A percentile compares a stretch with the other conserved stretches of the same genome.
These are phyloP conservation scores for Antheraea mylitta DNA, from an alignment of 1,140 invertebrate genomes.

Conservation along the genomic window DNA sequence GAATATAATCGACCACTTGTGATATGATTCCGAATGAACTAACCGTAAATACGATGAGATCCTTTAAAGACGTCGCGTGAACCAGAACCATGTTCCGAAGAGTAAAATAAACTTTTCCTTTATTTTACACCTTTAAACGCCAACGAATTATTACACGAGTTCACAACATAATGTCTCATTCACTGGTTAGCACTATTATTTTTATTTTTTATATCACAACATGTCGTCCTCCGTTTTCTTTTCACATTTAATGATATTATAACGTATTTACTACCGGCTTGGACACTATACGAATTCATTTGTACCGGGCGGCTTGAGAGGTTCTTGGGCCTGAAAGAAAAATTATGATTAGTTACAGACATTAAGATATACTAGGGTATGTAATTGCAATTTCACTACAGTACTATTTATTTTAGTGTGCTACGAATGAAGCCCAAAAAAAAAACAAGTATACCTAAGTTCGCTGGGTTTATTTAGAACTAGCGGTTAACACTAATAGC, in stretches of 20 bases:
- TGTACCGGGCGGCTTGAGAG: conserved; percentile 84
- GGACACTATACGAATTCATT: conserved; percentile 84
- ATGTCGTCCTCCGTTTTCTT: conserved; percentile 66
- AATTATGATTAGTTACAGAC: no score
- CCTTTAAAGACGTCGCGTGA: conserved; percentile 37
- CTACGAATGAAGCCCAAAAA: no score
- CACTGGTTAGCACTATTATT: conserved; percentile 68
- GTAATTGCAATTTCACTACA: no score
- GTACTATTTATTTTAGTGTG: no score
- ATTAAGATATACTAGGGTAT: no score
- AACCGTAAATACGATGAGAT: conserved; percentile 42
- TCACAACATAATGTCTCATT: conserved; percentile 55
- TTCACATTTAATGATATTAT: conserved; percentile 71
- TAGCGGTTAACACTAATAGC: no score
- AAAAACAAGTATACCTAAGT: no score
- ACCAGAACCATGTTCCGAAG: conserved; percentile 49
- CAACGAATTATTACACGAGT: conserved; percentile 46
- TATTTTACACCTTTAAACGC: conserved; percentile 53
- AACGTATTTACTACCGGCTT: conserved; percentile 69
- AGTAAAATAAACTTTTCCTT: conserved; percentile 25
- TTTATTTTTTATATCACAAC: conserved; percentile 67
- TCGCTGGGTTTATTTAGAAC: no score
- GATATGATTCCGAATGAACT: conserved; percentile 20
- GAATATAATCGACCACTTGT: conserved; percentile 16
- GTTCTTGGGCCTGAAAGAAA: conserved; percentile 84